Evolutionary conservation across 2,797 vertebrate species (phyloP).

Genomic region (Amblyopsis hoosieri): DNA sequence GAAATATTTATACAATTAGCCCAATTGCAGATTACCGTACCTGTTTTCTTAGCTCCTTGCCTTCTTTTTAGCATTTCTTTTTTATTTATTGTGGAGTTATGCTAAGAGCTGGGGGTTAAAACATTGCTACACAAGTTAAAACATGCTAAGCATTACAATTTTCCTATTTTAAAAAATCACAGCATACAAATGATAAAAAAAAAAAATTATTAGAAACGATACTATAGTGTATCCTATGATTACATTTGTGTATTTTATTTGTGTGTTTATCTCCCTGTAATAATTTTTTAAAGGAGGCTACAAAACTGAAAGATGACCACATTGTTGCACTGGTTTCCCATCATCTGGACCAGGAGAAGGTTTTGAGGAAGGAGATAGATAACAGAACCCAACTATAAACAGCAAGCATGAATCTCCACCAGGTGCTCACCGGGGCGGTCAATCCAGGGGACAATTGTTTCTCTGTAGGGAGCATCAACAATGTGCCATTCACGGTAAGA

Average conservation of each 20-base stretch:
- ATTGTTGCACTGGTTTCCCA: constrained; percentile 55
- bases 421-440: constrained; percentile 95
- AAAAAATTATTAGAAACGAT: too few relatives aligned
- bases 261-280: constrained; percentile 1
- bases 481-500: constrained; percentile 93
- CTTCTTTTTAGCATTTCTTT: too few relatives aligned
- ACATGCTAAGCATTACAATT: too few relatives aligned
- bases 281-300: constrained; percentile 16
- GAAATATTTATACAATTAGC: too few relatives aligned
- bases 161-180: too few relatives aligned
- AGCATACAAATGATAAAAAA: too few relatives aligned
- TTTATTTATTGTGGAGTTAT: too few relatives aligned
- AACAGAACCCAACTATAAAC: constrained; percentile 30
- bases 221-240: too few relatives aligned
- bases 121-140: too few relatives aligned
- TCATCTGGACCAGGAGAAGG: constrained; percentile 41
- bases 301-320: constrained; percentile 39
- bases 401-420: constrained; percentile 91
- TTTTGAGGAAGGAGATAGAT: constrained; percentile 48
- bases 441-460: constrained; percentile 97
- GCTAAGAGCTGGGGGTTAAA: too few relatives aligned
- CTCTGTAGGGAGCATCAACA: constrained; percentile 88
- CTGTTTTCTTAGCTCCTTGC: too few relatives aligned
- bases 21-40: too few relatives aligned
- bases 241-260: not conserved